Conservation (phyloP, 2,797 vertebrate genomes). For the Eidolon dupreanum region DNA sequence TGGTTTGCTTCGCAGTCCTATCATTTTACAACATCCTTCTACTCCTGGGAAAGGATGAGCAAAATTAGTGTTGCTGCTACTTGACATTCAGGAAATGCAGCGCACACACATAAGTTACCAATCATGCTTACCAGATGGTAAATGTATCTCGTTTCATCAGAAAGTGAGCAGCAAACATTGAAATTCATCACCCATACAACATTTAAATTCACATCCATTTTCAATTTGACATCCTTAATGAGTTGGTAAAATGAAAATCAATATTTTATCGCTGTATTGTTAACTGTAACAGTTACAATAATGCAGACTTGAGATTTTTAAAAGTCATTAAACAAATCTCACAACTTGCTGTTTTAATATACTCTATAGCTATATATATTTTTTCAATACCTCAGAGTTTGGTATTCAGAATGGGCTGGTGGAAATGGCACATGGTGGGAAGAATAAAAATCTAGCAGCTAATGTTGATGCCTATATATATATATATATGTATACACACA, state of each 20-base stretch:
- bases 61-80: conserved; percentile 1
- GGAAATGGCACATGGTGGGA: neutral
- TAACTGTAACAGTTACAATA: conserved; percentile 45
- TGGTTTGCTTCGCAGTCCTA: neutral
- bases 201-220: conserved; percentile 64
- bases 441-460: neutral
- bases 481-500: neutral
- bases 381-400: neutral
- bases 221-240: conserved; percentile 47
- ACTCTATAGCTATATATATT: neutral
- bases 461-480: neutral
- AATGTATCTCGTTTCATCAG: conserved; percentile 74
- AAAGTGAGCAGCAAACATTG: conserved; percentile 77
- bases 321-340: conserved; percentile 39
- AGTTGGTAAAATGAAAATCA: conserved; percentile 64
- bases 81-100: conserved; percentile 51
- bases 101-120: neutral
- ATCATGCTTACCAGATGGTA: conserved; percentile 77
- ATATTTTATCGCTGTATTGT: conserved; percentile 45
- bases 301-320: conserved; percentile 16
- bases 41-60: conserved; percentile 19
- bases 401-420: neutral
- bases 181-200: conserved; percentile 72
- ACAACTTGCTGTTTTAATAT: neutral
- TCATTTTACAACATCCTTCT: conserved; percentile 19